phyloP scores from a whole-genome alignment of 2,113 vertebrate genomes.

The Procavia capensis region DNA sequence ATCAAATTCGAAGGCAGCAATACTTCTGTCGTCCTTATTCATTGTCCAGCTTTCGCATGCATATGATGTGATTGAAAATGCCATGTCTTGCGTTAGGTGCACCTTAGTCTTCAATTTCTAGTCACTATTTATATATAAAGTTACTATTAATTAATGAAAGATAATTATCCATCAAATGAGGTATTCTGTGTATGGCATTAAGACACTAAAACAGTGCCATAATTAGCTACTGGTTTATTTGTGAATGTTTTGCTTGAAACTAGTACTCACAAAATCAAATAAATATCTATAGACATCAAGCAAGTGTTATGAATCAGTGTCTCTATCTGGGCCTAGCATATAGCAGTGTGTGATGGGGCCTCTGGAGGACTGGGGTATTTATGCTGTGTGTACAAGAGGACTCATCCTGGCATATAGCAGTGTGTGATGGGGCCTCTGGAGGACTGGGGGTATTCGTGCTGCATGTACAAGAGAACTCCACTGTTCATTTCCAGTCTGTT shows the following conservation, averaged over 20 bases:
- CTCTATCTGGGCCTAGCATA: not conserved
- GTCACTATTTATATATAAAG: conserved; percentile 35
- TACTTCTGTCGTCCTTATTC: too few species aligned
- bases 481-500: not conserved
- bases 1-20: too few species aligned
- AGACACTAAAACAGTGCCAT: not conserved
- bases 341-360: not conserved
- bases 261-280: not conserved
- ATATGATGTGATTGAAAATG: too few species aligned
- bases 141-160: conserved; percentile 22
- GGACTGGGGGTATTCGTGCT: not conserved
- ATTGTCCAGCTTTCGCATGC: too few species aligned
- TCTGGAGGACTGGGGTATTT: not conserved
- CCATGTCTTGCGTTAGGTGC: too few species aligned
- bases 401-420: not conserved
- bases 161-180: conserved; percentile 11
- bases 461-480: not conserved
- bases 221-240: not conserved
- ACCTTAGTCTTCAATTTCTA: not conserved
- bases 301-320: not conserved
- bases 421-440: not conserved
- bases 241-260: not conserved
- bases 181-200: not conserved
- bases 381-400: not conserved
- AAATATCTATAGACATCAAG: not conserved